Conservation (phyloP, 2,113 vertebrate species). For the Solea senegalensis region DNA sequence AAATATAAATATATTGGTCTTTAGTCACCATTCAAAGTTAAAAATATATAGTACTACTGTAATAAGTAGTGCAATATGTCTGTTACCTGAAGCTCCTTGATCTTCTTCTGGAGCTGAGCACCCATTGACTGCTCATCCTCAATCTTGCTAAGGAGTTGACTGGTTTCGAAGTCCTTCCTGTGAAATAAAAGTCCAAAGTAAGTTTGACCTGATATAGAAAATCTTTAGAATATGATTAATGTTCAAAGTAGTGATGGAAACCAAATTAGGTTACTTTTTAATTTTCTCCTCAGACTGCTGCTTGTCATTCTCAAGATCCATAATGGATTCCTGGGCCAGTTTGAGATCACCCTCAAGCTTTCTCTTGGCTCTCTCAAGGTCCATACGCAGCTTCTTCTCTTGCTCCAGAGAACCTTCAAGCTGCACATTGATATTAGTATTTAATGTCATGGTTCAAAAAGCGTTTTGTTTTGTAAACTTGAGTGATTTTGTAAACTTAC, state of each 20-base stretch:
- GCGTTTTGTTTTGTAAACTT: neutral
- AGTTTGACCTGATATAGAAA: neutral
- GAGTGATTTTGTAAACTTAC: conserved; percentile 4
- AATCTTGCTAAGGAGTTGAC: conserved; percentile 68
- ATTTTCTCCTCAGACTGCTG: conserved; percentile 8
- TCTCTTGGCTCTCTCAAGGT: conserved; percentile 83
- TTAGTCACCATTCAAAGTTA: neutral
- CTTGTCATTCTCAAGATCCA: conserved; percentile 41
- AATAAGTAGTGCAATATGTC: neutral
- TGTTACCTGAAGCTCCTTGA: conserved; percentile 68
- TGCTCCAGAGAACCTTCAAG: conserved; percentile 86
- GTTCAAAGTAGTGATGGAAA: neutral
- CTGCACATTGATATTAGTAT: neutral
- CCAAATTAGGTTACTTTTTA: neutral
- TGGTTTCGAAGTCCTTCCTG: conserved; percentile 72
- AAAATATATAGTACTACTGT: neutral
- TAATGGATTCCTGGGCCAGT: conserved; percentile 73
- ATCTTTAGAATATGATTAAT: neutral
- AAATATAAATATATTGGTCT: neutral
- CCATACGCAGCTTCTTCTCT: conserved; percentile 86
- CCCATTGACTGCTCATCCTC: conserved; percentile 72
- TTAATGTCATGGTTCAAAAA: neutral
- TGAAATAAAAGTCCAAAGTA: neutral
- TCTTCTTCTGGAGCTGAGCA: conserved; percentile 73
- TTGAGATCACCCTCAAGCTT: conserved; percentile 78